Evolutionary conservation across 2,113 vertebrate species (phyloP).

Genomic region (Nestor notabilis): DNA sequence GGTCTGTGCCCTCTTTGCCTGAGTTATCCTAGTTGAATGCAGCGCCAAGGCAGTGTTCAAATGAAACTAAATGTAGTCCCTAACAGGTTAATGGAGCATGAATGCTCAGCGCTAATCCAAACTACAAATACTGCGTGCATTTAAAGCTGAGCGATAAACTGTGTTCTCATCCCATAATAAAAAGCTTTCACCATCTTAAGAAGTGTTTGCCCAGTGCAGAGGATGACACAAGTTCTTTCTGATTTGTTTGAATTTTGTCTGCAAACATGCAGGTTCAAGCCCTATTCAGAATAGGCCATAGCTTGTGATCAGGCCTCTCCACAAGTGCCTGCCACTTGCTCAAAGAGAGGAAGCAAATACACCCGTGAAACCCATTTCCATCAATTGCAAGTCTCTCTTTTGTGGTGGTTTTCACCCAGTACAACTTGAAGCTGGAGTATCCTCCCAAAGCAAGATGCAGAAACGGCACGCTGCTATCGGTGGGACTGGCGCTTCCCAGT

Average conservation of each 20-base stretch:
- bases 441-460: neutral
- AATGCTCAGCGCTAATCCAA: neutral
- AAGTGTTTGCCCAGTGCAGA: neutral
- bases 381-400: neutral
- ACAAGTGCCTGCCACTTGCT: neutral
- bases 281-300: neutral
- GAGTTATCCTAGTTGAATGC: neutral
- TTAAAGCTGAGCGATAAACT: neutral
- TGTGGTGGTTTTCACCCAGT: neutral
- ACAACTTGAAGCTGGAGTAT: neutral
- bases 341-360: neutral
- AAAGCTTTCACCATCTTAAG: neutral
- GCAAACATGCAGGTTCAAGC: neutral
- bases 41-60: neutral
- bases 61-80: neutral
- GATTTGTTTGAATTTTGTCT: neutral
- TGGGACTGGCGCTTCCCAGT: neutral
- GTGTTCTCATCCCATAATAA: neutral
- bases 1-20: neutral
- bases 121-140: neutral
- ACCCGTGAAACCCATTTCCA: neutral
- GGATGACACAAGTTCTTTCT: neutral
- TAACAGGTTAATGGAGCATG: neutral
- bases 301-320: neutral
- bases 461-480: rapidly evolving